phyloP scores from a whole-genome alignment of 2,113 vertebrate genomes.

The Gobio gobio region DNA sequence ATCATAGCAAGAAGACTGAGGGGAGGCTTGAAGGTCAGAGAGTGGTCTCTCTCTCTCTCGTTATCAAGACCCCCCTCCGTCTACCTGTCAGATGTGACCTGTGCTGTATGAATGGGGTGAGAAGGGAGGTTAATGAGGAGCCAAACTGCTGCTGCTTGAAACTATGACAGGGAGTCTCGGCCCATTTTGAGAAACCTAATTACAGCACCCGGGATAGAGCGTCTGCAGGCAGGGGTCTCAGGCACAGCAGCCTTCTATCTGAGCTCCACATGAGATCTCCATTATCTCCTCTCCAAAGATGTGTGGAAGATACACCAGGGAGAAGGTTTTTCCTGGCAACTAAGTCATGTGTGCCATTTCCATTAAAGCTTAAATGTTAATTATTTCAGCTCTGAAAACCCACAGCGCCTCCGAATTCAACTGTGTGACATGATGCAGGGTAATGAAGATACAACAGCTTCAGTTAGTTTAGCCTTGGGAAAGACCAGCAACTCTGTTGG shows the following conservation, averaged over 20 bases:
- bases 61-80: not conserved
- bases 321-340: slow-evolving; percentile 27
- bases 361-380: slow-evolving; percentile 53
- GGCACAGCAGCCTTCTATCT: slow-evolving; percentile 9
- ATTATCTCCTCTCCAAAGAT: slow-evolving; percentile 35
- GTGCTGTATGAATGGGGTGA: slow-evolving; percentile 28
- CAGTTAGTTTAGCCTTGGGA: slow-evolving; percentile 3
- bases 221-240: slow-evolving; percentile 25
- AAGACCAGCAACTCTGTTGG: not conserved
- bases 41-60: slow-evolving; percentile 12
- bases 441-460: slow-evolving; percentile 17
- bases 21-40: slow-evolving; percentile 21
- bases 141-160: slow-evolving; percentile 29
- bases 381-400: slow-evolving; percentile 46
- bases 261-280: slow-evolving; percentile 36
- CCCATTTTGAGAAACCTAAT: slow-evolving; percentile 41
- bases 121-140: slow-evolving; percentile 46
- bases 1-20: not conserved
- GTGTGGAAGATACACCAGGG: slow-evolving; percentile 41
- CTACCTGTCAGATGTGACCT: slow-evolving; percentile 27
- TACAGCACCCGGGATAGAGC: slow-evolving; percentile 29
- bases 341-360: slow-evolving; percentile 41
- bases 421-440: not conserved
- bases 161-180: slow-evolving; percentile 23
- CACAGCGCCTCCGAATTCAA: slow-evolving; percentile 13